A percentile compares a stretch with the other conserved stretches of the same genome.
Evolutionary conservation across 2,797 vertebrate species (phyloP).

Genomic region (Lacerta bilineata): DNA sequence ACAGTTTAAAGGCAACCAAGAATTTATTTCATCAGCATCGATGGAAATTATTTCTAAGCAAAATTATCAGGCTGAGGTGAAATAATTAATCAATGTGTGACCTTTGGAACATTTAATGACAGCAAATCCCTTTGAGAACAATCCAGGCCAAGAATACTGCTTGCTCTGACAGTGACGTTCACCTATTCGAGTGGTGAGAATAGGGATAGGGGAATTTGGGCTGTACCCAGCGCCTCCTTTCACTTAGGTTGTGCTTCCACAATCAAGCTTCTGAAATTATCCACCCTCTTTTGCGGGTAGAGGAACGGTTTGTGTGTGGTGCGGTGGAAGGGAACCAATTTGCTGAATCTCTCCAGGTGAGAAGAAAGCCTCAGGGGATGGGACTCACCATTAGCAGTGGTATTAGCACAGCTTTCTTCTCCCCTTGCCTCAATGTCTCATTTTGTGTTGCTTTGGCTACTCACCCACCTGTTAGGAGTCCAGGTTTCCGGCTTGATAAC

Average conservation of each 20-base stretch:
- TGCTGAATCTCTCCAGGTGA: too few species aligned
- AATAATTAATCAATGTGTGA: background rate
- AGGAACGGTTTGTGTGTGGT: too few species aligned
- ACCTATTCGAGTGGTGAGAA: background rate
- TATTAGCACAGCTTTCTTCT: too few species aligned
- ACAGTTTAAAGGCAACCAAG: constrained; percentile 58
- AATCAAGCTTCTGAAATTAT: background rate
- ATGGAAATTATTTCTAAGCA: background rate
- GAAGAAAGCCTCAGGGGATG: too few species aligned
- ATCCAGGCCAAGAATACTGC: background rate
- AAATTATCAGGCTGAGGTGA: background rate
- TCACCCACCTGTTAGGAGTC: too few species aligned
- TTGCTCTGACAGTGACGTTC: background rate
- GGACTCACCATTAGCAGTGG: too few species aligned
- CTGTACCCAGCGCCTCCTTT: too few species aligned
- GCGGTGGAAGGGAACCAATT: too few species aligned
- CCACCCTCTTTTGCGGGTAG: too few species aligned
- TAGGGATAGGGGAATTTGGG: background rate
- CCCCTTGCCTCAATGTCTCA: too few species aligned
- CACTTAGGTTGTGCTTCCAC: background rate
- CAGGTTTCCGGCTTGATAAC: too few species aligned
- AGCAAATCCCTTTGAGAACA: background rate
- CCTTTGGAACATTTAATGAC: background rate
- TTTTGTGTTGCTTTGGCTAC: too few species aligned
- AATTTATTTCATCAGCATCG: background rate